These are phyloP conservation scores for Scrobipalpa atriplicella DNA, from an alignment of 2,888 invertebrate genomes.

Conservation along the genomic window DNA sequence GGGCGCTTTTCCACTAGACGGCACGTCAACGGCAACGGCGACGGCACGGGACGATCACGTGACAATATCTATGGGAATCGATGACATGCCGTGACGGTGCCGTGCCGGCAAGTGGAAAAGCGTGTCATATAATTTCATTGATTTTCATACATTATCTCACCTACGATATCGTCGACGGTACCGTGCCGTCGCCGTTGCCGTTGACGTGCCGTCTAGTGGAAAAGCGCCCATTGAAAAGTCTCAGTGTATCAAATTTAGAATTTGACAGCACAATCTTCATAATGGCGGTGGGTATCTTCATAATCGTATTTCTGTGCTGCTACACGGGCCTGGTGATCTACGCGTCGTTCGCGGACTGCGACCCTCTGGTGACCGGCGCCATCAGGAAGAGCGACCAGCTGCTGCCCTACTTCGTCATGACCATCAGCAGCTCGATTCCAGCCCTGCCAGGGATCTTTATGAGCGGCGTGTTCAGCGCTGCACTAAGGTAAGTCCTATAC, in stretches of 20 bases:
- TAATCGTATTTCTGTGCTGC: constrained; percentile 89
- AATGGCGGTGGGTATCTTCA: constrained; percentile 89
- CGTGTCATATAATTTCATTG: no score
- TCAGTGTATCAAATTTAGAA: constrained; percentile 14
- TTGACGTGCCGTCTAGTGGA: no score
- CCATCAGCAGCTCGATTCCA: constrained; percentile 87
- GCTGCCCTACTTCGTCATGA: constrained; percentile 92
- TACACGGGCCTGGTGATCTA: constrained; percentile 94
- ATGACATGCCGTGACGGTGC: no score
- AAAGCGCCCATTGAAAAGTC: no score
- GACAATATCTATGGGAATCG: no score
- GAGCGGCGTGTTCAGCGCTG: constrained; percentile 94
- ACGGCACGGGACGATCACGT: no score
- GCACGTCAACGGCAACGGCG: no score
- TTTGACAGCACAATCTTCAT: constrained; percentile 87
- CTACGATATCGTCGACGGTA: no score
- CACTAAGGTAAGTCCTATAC: constrained; percentile 86
- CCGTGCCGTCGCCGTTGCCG: no score
- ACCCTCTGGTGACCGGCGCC: constrained; percentile 90
- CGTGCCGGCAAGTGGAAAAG: no score
- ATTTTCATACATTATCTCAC: no score
- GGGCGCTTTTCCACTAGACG: no score
- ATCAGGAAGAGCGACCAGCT: constrained; percentile 88
- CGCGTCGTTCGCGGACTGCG: constrained; percentile 92
- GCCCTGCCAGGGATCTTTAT: constrained; percentile 93